Evolutionary conservation across 2,888 invertebrate species (phyloP).

Genomic region (Unio pictorum): DNA sequence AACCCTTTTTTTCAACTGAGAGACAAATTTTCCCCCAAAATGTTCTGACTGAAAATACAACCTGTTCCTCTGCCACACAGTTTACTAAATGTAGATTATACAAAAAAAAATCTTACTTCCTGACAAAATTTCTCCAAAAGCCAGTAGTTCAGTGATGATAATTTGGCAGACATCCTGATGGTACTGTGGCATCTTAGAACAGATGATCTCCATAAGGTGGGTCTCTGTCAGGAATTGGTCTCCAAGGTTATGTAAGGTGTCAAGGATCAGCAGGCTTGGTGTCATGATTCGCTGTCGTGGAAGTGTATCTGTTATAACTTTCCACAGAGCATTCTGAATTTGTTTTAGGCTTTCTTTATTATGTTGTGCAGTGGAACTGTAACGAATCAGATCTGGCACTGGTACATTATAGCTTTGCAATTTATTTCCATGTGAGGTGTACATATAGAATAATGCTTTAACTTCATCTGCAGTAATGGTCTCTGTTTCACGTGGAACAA

Average conservation of each 20-base stretch:
- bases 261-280: slow-evolving; percentile 35
- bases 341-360: slow-evolving; percentile 11
- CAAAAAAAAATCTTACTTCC: slow-evolving; percentile 30
- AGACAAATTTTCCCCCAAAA: too few species aligned
- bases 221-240: slow-evolving; percentile 34
- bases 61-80: too few species aligned
- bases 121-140: slow-evolving; percentile 41
- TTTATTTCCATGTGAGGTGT: slow-evolving; percentile 40
- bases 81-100: too few species aligned
- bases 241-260: slow-evolving; percentile 22
- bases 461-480: slow-evolving; percentile 38
- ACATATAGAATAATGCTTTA: slow-evolving; percentile 30
- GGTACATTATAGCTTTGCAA: slow-evolving; percentile 42
- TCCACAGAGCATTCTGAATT: slow-evolving; percentile 34
- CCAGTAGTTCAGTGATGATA: slow-evolving; percentile 35
- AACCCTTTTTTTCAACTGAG: too few species aligned
- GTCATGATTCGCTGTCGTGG: slow-evolving; percentile 38
- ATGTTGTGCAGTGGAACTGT: slow-evolving; percentile 2
- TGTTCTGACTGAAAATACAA: too few species aligned
- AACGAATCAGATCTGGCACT: slow-evolving; percentile 34
- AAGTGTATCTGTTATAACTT: slow-evolving; percentile 38
- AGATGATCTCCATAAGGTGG: slow-evolving; percentile 34
- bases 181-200: slow-evolving; percentile 31
- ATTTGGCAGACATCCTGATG: slow-evolving; percentile 39
- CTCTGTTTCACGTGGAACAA: slow-evolving; percentile 22